Conservation (phyloP, 1,140 invertebrate genomes). For the Rhyacophila brunnea region DNA sequence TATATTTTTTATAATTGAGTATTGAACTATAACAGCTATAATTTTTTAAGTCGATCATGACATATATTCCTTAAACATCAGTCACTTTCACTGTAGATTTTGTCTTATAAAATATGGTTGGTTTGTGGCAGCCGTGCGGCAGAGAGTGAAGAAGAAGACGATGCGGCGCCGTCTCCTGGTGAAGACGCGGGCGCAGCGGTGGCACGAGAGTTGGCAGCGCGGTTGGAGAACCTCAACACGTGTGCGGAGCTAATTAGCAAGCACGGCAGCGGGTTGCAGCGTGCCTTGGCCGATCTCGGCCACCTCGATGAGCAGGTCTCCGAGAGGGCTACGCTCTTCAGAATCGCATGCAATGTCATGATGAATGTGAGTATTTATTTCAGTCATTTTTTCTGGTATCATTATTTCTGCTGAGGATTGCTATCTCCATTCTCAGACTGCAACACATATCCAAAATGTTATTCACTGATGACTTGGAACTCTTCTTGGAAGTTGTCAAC, state of each 20-base stretch:
- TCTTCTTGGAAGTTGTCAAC: too few species aligned
- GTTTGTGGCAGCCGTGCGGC: constrained; percentile 58
- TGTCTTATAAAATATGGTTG: too few species aligned
- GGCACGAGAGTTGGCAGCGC: constrained; percentile 57
- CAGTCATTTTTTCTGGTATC: too few species aligned
- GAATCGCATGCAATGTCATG: constrained; percentile 94
- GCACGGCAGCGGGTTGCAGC: constrained; percentile 80
- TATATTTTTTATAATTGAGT: too few species aligned
- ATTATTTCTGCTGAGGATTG: too few species aligned
- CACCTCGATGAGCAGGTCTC: constrained; percentile 71
- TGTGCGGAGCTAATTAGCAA: constrained; percentile 89
- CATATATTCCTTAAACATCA: too few species aligned
- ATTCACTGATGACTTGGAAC: too few species aligned
- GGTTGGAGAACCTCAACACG: constrained; percentile 82
- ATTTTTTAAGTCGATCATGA: too few species aligned
- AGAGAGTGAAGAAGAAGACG: constrained; percentile 73
- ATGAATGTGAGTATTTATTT: constrained; percentile 79
- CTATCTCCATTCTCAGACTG: too few species aligned
- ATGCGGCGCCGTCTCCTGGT: constrained; percentile 40
- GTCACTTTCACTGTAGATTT: too few species aligned
- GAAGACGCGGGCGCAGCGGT: constrained; percentile 60
- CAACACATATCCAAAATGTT: too few species aligned
- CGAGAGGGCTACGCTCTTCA: constrained; percentile 88
- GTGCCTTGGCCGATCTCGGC: constrained; percentile 83
- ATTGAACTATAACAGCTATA: too few species aligned